Percentiles rank a stretch among this genome's conserved stretches.
Evolutionary conservation across 2,888 invertebrate genomes (phyloP).

Genomic region (Drosophila niveifrons): DNA sequence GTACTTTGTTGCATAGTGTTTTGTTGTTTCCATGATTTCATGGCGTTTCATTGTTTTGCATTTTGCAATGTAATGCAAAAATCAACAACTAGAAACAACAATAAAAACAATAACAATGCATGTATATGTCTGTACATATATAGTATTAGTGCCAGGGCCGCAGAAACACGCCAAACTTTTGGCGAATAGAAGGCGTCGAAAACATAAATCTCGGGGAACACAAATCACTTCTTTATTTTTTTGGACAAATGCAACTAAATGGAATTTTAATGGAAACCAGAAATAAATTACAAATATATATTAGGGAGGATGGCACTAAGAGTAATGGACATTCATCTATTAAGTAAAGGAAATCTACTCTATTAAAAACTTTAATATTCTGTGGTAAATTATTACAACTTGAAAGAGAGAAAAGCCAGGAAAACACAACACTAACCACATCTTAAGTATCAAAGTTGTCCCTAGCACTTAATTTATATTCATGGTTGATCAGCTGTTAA

Average conservation of each 20-base stretch:
- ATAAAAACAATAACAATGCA: constrained; percentile 37
- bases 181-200: constrained; percentile 12
- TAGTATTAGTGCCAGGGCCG: constrained; percentile 63
- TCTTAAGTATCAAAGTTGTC: neutral
- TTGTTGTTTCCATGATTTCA: constrained; percentile 48
- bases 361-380: neutral
- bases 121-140: constrained; percentile 2
- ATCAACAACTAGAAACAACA: constrained; percentile 36
- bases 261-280: neutral
- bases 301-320: neutral
- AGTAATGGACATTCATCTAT: neutral
- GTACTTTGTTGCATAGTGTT: constrained; percentile 33
- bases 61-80: constrained; percentile 72
- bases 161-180: constrained; percentile 20
- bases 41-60: constrained; percentile 65
- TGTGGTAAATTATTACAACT: neutral
- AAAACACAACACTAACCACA: neutral
- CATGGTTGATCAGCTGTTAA: constrained; percentile 18
- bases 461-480: constrained; percentile 5
- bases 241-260: constrained; percentile 6
- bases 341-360: neutral
- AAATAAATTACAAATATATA: neutral
- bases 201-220: constrained; percentile 11
- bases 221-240: neutral
- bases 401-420: neutral